phyloP scores from a whole-genome alignment of 2,888 invertebrate species.

The Tenodera sinensis region DNA sequence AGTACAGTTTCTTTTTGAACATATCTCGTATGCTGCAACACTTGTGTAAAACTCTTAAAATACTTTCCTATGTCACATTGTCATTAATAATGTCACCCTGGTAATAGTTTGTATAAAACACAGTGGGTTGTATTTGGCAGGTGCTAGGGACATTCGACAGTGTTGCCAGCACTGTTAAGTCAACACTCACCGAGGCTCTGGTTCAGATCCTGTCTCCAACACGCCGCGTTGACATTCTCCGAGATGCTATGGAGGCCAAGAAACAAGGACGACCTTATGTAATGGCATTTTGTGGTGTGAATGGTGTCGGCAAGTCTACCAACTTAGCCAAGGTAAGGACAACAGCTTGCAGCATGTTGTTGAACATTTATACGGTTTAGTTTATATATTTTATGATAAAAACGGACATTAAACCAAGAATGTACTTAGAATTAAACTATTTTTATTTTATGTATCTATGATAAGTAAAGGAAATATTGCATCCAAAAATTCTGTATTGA shows the following conservation, averaged over 20 bases:
- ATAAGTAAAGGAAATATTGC: too few relatives aligned
- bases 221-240: slow-evolving; percentile 90
- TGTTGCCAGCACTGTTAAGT: slow-evolving; percentile 82
- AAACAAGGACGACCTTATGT: slow-evolving; percentile 84
- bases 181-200: slow-evolving; percentile 84
- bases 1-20: too few relatives aligned
- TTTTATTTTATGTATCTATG: too few relatives aligned
- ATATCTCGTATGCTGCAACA: too few relatives aligned
- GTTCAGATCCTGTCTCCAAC: slow-evolving; percentile 93
- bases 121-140: slow-evolving; percentile 38
- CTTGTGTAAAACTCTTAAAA: too few relatives aligned
- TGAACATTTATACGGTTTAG: background rate
- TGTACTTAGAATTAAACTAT: too few relatives aligned
- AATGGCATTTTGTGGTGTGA: slow-evolving; percentile 97
- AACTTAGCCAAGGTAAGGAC: slow-evolving; percentile 82
- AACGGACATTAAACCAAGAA: background rate
- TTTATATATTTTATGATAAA: background rate
- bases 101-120: too few relatives aligned
- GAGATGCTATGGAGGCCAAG: slow-evolving; percentile 91
- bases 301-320: slow-evolving; percentile 98
- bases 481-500: too few relatives aligned
- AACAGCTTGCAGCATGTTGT: background rate
- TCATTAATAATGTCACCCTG: too few relatives aligned
- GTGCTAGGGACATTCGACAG: slow-evolving; percentile 92
- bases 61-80: too few relatives aligned